Percentiles rank a stretch among this genome's conserved stretches.
These are phyloP conservation scores for Coremacera marginata DNA, from an alignment of 2,888 invertebrate genomes.

Conservation along the genomic window DNA sequence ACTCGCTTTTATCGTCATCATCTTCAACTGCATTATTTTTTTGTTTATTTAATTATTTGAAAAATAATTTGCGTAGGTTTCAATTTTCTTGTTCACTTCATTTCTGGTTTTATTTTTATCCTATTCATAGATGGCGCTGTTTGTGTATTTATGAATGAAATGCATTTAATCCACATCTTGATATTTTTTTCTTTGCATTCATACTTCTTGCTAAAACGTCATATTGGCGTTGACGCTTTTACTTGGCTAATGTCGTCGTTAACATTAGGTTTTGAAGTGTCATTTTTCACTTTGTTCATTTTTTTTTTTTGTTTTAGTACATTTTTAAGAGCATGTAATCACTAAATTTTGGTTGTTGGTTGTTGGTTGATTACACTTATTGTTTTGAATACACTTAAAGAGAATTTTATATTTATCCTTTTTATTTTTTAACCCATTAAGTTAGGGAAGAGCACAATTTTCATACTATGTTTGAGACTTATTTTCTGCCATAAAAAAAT, in stretches of 20 bases:
- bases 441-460: too few relatives aligned
- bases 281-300: too few relatives aligned
- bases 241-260: neutral
- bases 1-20: neutral
- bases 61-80: conserved; percentile 24
- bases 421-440: too few relatives aligned
- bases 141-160: conserved; percentile 20
- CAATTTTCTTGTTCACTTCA: neutral
- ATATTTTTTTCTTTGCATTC: neutral
- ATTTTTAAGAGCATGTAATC: too few relatives aligned
- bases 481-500: too few relatives aligned
- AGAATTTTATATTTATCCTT: too few relatives aligned
- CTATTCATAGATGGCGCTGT: neutral
- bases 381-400: too few relatives aligned
- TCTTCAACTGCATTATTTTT: neutral
- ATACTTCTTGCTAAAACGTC: neutral
- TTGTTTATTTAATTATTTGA: neutral
- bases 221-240: neutral
- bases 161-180: neutral
- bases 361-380: too few relatives aligned
- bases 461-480: too few relatives aligned
- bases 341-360: too few relatives aligned
- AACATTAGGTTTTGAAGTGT: neutral
- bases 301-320: too few relatives aligned
- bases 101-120: neutral